Evolutionary conservation across 1,140 invertebrate genomes (phyloP).

Genomic region (Brachionus calyciflorus): DNA sequence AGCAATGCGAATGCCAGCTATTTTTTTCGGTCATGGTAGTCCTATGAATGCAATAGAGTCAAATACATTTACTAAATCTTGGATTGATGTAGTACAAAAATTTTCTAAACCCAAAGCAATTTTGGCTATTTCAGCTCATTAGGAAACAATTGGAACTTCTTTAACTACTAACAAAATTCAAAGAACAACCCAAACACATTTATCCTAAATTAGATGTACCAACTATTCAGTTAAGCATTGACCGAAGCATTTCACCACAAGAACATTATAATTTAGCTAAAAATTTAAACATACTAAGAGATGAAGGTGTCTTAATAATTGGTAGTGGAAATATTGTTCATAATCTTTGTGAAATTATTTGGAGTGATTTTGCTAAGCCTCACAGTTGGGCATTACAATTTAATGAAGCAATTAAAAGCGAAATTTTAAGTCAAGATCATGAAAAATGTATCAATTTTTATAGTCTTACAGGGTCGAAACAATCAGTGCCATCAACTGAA

Average conservation of each 20-base stretch:
- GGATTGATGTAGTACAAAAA: not conserved
- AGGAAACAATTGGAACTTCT: not conserved
- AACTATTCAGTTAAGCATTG: too few species aligned
- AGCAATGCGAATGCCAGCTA: not conserved
- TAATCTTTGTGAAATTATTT: not conserved
- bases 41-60: not conserved
- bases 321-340: not conserved
- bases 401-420: not conserved
- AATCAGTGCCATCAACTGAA: not conserved
- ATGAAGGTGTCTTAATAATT: not conserved
- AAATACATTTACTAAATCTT: not conserved
- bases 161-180: not conserved
- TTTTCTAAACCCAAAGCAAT: not conserved
- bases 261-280: not conserved
- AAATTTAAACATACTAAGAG: not conserved
- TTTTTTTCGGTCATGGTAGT: not conserved
- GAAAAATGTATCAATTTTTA: not conserved
- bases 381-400: not conserved
- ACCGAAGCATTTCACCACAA: not conserved
- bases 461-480: not conserved
- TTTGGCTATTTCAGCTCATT: not conserved
- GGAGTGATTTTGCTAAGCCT: not conserved
- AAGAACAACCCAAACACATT: not conserved
- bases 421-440: not conserved
- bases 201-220: too few species aligned